phyloP scores from a whole-genome alignment of 2,888 invertebrate genomes.

The Isotomurus palustris region DNA sequence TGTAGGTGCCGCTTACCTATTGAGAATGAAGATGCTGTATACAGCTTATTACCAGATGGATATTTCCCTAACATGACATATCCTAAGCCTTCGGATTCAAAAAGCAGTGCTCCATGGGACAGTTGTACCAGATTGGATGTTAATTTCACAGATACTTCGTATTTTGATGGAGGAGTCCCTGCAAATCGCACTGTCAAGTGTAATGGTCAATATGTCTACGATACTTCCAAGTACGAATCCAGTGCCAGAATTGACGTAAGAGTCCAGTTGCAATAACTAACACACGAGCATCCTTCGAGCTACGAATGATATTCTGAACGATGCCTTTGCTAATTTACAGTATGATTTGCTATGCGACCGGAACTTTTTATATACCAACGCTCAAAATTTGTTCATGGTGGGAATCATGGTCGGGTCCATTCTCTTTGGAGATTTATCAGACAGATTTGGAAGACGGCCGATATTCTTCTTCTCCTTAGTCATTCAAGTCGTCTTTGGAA shows the following conservation, averaged over 20 bases:
- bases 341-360: slow-evolving; percentile 65
- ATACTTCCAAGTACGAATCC: slow-evolving; percentile 58
- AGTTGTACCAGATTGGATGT: slow-evolving; percentile 55
- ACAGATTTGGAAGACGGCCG: slow-evolving; percentile 64
- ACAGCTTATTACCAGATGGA: slow-evolving; percentile 52
- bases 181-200: slow-evolving; percentile 52
- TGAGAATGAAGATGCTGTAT: slow-evolving; percentile 55
- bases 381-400: slow-evolving; percentile 66
- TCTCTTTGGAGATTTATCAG: slow-evolving; percentile 66
- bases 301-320: too few species aligned
- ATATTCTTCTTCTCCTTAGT: slow-evolving; percentile 68
- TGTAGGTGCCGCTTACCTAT: slow-evolving; percentile 59
- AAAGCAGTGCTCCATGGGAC: neutral
- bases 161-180: slow-evolving; percentile 48
- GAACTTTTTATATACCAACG: slow-evolving; percentile 60
- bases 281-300: too few species aligned
- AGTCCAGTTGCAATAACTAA: slow-evolving; percentile 9
- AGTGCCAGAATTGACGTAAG: slow-evolving; percentile 63
- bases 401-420: slow-evolving; percentile 70
- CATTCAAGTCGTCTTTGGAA: slow-evolving; percentile 64
- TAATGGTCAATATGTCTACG: slow-evolving; percentile 57
- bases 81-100: slow-evolving; percentile 15
- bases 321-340: slow-evolving; percentile 49
- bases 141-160: slow-evolving; percentile 49
- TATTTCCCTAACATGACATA: slow-evolving; percentile 42